Evolutionary conservation across 2,888 invertebrate species (phyloP), one percentile per base, ranked within the genome.

Genomic region (Drosophila falleni): DNA sequence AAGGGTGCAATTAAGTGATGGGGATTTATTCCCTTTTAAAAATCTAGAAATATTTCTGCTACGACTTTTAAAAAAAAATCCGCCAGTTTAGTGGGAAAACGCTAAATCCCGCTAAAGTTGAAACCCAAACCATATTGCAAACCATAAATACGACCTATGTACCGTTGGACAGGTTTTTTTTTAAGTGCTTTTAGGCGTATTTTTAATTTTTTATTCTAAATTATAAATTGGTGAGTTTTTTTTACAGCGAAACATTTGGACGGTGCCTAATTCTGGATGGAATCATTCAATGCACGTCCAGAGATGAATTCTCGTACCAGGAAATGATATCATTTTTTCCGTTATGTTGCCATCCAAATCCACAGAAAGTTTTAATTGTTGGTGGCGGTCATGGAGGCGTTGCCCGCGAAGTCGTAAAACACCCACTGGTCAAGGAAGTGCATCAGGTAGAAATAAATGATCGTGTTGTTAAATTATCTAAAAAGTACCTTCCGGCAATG

Each of bases 381-480:
- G 99, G 99, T 0, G 99, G 99, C 0, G 99, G 99, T 0, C 99
- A 99, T 93, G 99, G 99, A 0, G 99, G 99, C 1, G 98, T 99
- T 5, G 97, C 98, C 0, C 94, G 99, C 10, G 99, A 99, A 92
- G 97, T 98, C 0, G 95, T 96, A 1, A 99, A 99, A 92, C 98
- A 99, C 93, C 97, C 98, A 0, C 92, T 94, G 66, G 98, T 99
- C 0, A 95, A 98, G 88, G 94, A 95, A 86, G 96, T 99, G 65
- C 95, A 96, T 58, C 96, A 97, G 94, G 98, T 99, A 61, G 99
- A 99, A 94, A 99, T 99, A 78, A 99, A 99, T 91, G 96, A 94
- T 54, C 95, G 95, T 91, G 99, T 99, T 1, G 95, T 99, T 13
- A 96, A 97, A 81, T 95, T 97, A 0, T 97, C 98, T 1, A 98